phyloP scores from a whole-genome alignment of 2,113 vertebrate genomes.

The Heteronetta atricapilla region DNA sequence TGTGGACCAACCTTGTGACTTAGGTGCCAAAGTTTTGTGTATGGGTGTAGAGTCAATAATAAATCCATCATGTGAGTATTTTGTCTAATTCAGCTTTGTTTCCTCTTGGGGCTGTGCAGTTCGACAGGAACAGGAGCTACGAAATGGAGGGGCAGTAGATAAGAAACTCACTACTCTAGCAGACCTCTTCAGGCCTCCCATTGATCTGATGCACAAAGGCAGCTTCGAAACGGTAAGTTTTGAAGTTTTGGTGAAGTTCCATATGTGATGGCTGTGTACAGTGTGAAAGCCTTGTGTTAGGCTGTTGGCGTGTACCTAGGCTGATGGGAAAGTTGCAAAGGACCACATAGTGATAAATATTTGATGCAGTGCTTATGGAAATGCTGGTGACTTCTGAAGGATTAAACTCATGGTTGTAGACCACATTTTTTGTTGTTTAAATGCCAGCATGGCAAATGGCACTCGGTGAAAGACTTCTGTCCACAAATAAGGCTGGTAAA shows the following conservation, averaged over 20 bases:
- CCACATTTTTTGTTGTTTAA: background rate
- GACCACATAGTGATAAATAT: background rate
- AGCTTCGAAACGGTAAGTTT: constrained; percentile 96
- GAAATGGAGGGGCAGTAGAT: constrained; percentile 94
- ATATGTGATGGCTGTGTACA: background rate
- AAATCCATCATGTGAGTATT: background rate
- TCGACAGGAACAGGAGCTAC: constrained; percentile 96
- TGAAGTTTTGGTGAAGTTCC: background rate
- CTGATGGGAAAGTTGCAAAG: background rate
- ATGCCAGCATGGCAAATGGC: background rate
- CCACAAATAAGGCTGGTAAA: background rate
- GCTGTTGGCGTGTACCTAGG: background rate
- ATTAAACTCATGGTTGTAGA: background rate
- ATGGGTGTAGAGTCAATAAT: background rate
- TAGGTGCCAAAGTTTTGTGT: background rate
- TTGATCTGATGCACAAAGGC: constrained; percentile 99
- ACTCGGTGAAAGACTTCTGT: background rate
- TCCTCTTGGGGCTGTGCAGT: constrained; percentile 78
- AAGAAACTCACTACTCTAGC: constrained; percentile 98
- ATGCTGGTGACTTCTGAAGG: background rate
- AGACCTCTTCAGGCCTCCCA: constrained; percentile 96
- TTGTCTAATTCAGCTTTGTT: background rate
- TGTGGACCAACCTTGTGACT: background rate
- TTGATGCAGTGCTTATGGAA: background rate
- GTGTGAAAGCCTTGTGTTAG: background rate